phyloP scores from a whole-genome alignment of 2,797 vertebrate species.

The Aldrovandia affinis region DNA sequence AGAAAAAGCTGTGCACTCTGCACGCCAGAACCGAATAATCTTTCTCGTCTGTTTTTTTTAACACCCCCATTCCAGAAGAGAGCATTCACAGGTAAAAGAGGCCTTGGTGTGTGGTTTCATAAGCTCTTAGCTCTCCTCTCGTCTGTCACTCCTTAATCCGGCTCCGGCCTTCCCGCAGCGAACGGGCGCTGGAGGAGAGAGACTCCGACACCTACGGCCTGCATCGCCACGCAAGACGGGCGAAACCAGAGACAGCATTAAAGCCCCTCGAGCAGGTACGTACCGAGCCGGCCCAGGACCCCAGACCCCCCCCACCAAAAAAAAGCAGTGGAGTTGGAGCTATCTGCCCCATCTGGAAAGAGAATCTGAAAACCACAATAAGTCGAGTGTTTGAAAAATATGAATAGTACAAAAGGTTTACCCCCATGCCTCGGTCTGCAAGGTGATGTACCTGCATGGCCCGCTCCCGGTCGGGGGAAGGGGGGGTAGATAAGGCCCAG shows the following conservation, averaged over 20 bases:
- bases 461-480: constrained; percentile 55
- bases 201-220: constrained; percentile 62
- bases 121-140: constrained; percentile 19
- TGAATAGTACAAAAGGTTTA: constrained; percentile 52
- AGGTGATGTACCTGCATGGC: constrained; percentile 64
- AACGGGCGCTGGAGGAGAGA: constrained; percentile 42
- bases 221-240: constrained; percentile 62
- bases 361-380: constrained; percentile 75
- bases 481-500: constrained; percentile 64
- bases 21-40: not conserved
- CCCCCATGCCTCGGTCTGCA: constrained; percentile 23
- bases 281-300: constrained; percentile 66
- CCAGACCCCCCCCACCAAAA: too few species aligned
- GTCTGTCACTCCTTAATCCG: constrained; percentile 34
- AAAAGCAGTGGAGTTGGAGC: constrained; percentile 54
- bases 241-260: constrained; percentile 73
- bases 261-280: constrained; percentile 73
- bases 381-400: constrained; percentile 62
- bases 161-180: not conserved
- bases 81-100: constrained; percentile 4
- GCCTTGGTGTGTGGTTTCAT: constrained; percentile 18
- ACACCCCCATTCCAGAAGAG: not conserved
- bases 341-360: constrained; percentile 81
- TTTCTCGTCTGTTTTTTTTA: constrained; percentile 7
- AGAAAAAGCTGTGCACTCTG: constrained; percentile 3